Evolutionary conservation across 2,113 vertebrate genomes (phyloP), one percentile per base, ranked within the genome.

Genomic region (Mus spicilegus): DNA sequence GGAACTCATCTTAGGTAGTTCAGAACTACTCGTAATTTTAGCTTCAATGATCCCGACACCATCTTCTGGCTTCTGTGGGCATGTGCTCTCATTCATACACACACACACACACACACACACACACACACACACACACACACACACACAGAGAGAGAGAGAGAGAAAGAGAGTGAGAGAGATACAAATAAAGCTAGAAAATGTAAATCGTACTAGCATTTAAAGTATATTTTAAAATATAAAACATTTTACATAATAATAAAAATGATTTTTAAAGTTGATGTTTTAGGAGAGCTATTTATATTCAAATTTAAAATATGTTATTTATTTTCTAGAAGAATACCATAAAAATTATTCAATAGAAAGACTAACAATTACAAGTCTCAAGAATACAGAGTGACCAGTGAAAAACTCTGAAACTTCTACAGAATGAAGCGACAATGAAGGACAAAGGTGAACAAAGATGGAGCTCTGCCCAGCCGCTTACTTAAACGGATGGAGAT

Each of bases 291-390:
- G 33, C 5, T 16, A 33, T 16, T 58, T 24, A 54, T 72, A 76
- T 61, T 61, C 39, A 65, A 77, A 3, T 88, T 73, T 5, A 89
- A 91, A 93, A 95, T 70, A 42, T 80, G 93, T 72, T 88, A 49
- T 88, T 72, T 88, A 56, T 0, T 49, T 89, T 7, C 51, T 86
- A 12, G 73, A 54, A 69, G 3, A 95, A 88, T 80, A n/a, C 3
- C 12, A 80, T 26, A 61, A 6, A 49, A 93, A 20, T 49, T 73
- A 51, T 16, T 82, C 22, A 78, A 77, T n/a, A 67, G 6, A 49
- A 77, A 49, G 1, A 72, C 7, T 28, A 80, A 82, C 1, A 94
- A 69, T 69, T 26, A 56, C 20, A 69, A 65, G 30, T 51, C 75
- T 87, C 26, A 19, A 36, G 1, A 26, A 72, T 61, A 82, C 67